Percentiles rank a stretch among this genome's conserved stretches.
Evolutionary conservation across 2,888 invertebrate genomes (phyloP).

Genomic region (Trachelus tabidus): DNA sequence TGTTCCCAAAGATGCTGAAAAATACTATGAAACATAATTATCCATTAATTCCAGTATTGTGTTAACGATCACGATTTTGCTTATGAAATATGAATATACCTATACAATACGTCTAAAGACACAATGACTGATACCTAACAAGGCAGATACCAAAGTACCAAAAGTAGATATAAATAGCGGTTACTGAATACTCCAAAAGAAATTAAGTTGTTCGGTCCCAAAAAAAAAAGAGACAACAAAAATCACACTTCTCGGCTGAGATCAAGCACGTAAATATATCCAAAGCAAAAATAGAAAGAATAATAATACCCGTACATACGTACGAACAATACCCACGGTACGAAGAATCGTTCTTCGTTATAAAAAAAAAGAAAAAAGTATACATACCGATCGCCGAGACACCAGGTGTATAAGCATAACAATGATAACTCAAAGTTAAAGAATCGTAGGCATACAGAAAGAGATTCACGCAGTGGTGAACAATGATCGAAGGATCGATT

Average conservation of each 20-base stretch:
- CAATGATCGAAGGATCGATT: conserved; percentile 26
- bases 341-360: neutral
- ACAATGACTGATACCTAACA: neutral
- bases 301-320: neutral
- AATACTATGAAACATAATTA: neutral
- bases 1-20: neutral
- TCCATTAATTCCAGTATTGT: neutral
- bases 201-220: neutral
- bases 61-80: neutral
- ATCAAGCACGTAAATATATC: neutral
- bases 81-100: neutral
- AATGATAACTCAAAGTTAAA: neutral
- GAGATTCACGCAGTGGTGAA: conserved; percentile 10
- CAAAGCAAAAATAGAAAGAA: neutral
- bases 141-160: neutral
- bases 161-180: neutral
- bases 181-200: neutral
- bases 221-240: neutral
- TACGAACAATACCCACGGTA: neutral
- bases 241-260: neutral
- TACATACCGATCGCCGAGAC: neutral
- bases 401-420: neutral
- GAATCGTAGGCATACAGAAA: neutral
- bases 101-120: neutral
- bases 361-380: neutral